Percentiles rank a stretch among this genome's conserved stretches.
Conservation (phyloP, 2,888 invertebrate genomes). For the Orgyia antiqua region DNA sequence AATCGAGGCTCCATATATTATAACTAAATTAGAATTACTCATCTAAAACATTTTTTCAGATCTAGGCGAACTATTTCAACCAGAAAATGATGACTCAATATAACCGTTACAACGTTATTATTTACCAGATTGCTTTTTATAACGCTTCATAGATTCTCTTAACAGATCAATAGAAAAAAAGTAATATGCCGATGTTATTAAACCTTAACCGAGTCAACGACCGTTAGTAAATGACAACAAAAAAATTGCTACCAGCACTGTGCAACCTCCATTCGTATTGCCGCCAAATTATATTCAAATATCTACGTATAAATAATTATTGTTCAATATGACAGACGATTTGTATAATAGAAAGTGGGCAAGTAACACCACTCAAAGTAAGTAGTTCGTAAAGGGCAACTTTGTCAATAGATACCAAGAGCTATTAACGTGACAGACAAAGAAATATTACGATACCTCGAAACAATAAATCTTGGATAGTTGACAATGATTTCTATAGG, state of each 20-base stretch:
- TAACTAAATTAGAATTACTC: no score
- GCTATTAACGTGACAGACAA: no score
- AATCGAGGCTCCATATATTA: no score
- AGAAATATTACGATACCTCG: no score
- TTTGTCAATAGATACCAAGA: no score
- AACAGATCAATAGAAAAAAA: neutral
- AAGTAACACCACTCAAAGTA: no score
- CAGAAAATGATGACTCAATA: neutral
- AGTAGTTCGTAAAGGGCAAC: no score
- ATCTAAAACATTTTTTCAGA: no score
- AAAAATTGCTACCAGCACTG: slow-evolving; percentile 2
- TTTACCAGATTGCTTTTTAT: neutral
- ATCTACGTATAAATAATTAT: no score
- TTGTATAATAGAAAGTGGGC: no score
- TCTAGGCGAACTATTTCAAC: no score
- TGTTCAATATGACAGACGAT: no score
- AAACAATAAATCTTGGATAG: slow-evolving; percentile 6
- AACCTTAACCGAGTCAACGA: neutral
- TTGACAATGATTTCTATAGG: slow-evolving; percentile 4
- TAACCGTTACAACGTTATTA: neutral
- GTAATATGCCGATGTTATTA: neutral
- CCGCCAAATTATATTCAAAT: neutral
- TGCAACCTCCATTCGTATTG: slow-evolving; percentile 2
- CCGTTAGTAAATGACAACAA: slow-evolving; percentile 1
- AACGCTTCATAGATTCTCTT: neutral